Evolutionary conservation across 2,797 vertebrate genomes (phyloP).

Genomic region (Pteronotus mesoamericanus): DNA sequence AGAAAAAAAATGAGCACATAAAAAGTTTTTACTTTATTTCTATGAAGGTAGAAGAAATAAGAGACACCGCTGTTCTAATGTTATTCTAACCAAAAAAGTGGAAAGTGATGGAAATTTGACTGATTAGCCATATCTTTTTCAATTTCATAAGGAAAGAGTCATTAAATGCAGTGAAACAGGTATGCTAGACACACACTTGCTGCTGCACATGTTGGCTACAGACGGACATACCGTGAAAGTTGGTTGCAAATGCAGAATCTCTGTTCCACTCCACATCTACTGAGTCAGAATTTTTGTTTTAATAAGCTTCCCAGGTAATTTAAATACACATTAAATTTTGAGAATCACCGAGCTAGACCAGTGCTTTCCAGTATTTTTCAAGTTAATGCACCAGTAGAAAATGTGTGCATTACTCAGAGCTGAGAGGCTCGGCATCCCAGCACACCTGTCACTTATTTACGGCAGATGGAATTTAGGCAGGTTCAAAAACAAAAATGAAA

Average conservation of each 20-base stretch:
- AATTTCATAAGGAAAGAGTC: background rate
- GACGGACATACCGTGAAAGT: background rate
- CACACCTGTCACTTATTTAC: background rate
- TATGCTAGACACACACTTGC: background rate
- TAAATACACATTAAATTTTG: background rate
- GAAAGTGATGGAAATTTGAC: background rate
- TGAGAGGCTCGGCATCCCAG: background rate
- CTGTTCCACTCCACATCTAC: background rate
- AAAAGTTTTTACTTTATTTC: background rate
- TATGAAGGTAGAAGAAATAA: background rate
- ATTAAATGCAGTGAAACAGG: background rate
- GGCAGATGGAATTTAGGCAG: background rate
- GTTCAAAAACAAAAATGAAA: background rate
- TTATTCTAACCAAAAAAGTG: background rate
- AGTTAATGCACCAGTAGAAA: background rate
- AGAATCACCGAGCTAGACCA: background rate
- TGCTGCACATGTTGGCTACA: background rate
- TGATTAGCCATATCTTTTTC: background rate
- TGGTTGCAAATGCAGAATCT: background rate
- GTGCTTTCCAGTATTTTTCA: background rate
- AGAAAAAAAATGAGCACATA: background rate
- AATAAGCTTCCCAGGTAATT: background rate
- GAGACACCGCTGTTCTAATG: background rate
- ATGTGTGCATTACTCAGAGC: background rate
- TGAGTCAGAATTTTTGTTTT: background rate